phyloP scores from a whole-genome alignment of 2,797 vertebrate species.

The Remorina albescens region DNA sequence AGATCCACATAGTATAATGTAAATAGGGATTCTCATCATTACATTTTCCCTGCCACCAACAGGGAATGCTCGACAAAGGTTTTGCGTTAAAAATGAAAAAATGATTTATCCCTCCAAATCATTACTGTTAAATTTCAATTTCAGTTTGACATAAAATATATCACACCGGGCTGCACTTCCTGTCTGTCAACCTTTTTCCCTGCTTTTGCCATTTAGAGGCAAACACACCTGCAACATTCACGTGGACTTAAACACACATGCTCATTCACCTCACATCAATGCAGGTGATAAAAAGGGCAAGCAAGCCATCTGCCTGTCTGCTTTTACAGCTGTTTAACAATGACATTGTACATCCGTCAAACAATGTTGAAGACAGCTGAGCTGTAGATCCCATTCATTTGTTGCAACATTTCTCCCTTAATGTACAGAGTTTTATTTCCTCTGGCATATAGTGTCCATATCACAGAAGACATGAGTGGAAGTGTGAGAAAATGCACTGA shows the following conservation, averaged over 20 bases:
- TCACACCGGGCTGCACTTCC: conserved; percentile 19
- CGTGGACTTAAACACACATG: conserved; percentile 40
- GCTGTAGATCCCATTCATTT: not conserved
- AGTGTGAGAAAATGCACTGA: conserved; percentile 35
- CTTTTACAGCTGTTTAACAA: conserved; percentile 19
- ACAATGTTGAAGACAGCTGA: conserved; percentile 29
- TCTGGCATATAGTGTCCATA: conserved; percentile 14
- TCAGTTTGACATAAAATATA: conserved; percentile 8
- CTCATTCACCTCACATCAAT: conserved; percentile 26
- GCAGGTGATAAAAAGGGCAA: conserved; percentile 50
- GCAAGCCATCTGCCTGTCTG: conserved; percentile 28
- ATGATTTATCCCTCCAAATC: not conserved
- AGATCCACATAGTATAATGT: not conserved
- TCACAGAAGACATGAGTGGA: conserved; percentile 12
- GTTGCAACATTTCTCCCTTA: not conserved
- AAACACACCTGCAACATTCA: conserved; percentile 55
- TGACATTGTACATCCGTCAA: conserved; percentile 36
- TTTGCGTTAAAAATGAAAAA: too few species aligned
- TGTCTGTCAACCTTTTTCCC: conserved; percentile 12
- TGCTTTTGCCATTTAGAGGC: conserved; percentile 27
- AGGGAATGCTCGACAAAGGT: not conserved
- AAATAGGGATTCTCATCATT: not conserved
- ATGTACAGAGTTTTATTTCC: too few species aligned
- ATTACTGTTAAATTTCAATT: not conserved
- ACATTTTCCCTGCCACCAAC: too few species aligned